These are phyloP conservation scores for Rhamphomyia laevipes DNA, from an alignment of 2,888 invertebrate genomes.

Conservation along the genomic window DNA sequence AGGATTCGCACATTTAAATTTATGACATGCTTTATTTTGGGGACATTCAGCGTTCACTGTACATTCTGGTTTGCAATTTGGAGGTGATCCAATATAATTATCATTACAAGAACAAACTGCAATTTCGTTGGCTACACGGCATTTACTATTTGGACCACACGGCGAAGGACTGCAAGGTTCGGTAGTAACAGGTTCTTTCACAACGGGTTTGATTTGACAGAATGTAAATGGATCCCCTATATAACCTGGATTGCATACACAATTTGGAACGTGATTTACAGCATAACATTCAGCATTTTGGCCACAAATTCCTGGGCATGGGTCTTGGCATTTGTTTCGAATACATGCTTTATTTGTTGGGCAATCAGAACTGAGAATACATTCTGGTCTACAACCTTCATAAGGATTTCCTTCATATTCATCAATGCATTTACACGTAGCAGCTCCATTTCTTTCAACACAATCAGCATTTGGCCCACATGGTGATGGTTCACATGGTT, in stretches of 20 bases:
- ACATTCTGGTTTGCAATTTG: slow-evolving; percentile 74
- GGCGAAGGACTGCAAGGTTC: slow-evolving; percentile 64
- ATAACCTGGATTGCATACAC: slow-evolving; percentile 60
- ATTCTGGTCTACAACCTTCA: slow-evolving; percentile 77
- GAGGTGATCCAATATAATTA: slow-evolving; percentile 62
- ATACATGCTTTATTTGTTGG: slow-evolving; percentile 70
- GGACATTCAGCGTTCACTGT: slow-evolving; percentile 71
- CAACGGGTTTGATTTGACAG: slow-evolving; percentile 35
- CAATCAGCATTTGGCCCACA: slow-evolving; percentile 74
- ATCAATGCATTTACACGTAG: slow-evolving; percentile 67
- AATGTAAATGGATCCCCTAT: slow-evolving; percentile 60
- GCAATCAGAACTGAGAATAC: slow-evolving; percentile 76
- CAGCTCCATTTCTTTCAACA: slow-evolving; percentile 66
- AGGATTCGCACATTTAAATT: slow-evolving; percentile 70
- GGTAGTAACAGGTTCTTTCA: slow-evolving; percentile 20
- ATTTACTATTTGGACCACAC: slow-evolving; percentile 72
- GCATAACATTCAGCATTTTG: slow-evolving; percentile 72
- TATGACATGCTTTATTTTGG: slow-evolving; percentile 65
- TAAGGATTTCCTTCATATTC: slow-evolving; percentile 79
- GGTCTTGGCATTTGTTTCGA: slow-evolving; percentile 72
- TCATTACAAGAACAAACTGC: slow-evolving; percentile 69
- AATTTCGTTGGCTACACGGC: slow-evolving; percentile 54
- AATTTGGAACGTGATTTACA: slow-evolving; percentile 76
- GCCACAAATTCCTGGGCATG: slow-evolving; percentile 78
- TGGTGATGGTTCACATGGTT: slow-evolving; percentile 76